Conservation (phyloP, 2,113 vertebrate genomes). For the Hippocampus comes region DNA sequence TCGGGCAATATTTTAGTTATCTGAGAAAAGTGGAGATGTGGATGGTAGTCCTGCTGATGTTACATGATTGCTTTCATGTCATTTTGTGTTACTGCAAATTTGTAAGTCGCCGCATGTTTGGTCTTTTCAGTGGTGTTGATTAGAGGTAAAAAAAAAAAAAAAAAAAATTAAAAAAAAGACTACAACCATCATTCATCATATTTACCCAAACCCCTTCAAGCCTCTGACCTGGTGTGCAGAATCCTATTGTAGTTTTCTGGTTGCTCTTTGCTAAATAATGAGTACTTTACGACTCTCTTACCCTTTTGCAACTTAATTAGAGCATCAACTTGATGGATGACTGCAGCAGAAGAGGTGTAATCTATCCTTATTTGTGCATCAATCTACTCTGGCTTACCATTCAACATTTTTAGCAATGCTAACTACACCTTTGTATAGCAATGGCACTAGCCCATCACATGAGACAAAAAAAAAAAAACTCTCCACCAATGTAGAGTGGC, state of each 20-base stretch:
- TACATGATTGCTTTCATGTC: too few species aligned
- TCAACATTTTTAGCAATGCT: background rate
- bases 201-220: slow-evolving; percentile 62
- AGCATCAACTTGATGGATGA: slow-evolving; percentile 61
- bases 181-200: slow-evolving; percentile 19
- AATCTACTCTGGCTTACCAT: background rate
- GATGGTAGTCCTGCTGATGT: too few species aligned
- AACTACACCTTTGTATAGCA: background rate
- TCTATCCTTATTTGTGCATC: background rate
- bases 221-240: slow-evolving; percentile 44
- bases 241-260: slow-evolving; percentile 55
- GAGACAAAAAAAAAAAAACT: background rate
- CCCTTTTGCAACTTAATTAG: slow-evolving; percentile 63
- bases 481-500: too few species aligned
- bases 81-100: too few species aligned
- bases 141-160: too few species aligned
- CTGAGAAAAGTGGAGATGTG: too few species aligned
- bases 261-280: slow-evolving; percentile 65
- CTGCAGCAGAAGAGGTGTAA: slow-evolving; percentile 34
- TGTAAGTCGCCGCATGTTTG: too few species aligned
- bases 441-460: background rate
- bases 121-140: too few species aligned
- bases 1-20: too few species aligned
- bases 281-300: slow-evolving; percentile 63
- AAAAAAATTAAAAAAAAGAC: too few species aligned